These are phyloP conservation scores for Pterocles gutturalis DNA, from an alignment of 2,113 vertebrate species.

Conservation along the genomic window DNA sequence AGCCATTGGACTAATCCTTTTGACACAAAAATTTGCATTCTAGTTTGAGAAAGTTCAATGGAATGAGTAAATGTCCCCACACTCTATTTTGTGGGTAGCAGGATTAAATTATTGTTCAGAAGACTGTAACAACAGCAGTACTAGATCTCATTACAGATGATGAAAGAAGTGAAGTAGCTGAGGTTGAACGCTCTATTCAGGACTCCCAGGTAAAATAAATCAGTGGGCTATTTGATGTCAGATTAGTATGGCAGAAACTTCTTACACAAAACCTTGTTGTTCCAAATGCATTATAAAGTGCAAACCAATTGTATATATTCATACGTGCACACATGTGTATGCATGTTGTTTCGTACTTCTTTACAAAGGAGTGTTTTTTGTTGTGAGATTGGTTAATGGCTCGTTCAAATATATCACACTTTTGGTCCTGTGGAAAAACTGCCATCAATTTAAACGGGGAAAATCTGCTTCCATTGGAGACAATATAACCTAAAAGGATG, in stretches of 20 bases:
- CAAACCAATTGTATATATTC: not conserved
- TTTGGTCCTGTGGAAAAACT: not conserved
- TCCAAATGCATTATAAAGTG: not conserved
- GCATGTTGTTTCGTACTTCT: not conserved
- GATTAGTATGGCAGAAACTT: not conserved
- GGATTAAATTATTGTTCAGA: conserved; percentile 22
- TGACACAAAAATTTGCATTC: not conserved
- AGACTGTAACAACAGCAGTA: not conserved
- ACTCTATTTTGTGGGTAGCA: not conserved
- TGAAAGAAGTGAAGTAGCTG: not conserved
- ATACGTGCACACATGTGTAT: rapidly evolving
- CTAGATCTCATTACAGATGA: not conserved
- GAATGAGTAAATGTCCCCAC: not conserved
- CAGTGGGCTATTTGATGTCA: not conserved
- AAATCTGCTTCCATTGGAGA: not conserved
- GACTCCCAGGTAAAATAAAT: conserved; percentile 1
- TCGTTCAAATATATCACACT: not conserved
- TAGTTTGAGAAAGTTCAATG: not conserved
- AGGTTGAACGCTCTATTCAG: not conserved
- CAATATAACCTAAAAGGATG: not conserved
- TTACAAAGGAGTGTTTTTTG: not conserved
- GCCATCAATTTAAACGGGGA: not conserved
- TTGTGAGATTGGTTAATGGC: not conserved
- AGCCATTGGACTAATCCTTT: not conserved
- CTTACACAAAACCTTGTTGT: not conserved